These are phyloP conservation scores for Drosophila mojavensis DNA, from an alignment of 1,140 invertebrate species.

Conservation along the genomic window DNA sequence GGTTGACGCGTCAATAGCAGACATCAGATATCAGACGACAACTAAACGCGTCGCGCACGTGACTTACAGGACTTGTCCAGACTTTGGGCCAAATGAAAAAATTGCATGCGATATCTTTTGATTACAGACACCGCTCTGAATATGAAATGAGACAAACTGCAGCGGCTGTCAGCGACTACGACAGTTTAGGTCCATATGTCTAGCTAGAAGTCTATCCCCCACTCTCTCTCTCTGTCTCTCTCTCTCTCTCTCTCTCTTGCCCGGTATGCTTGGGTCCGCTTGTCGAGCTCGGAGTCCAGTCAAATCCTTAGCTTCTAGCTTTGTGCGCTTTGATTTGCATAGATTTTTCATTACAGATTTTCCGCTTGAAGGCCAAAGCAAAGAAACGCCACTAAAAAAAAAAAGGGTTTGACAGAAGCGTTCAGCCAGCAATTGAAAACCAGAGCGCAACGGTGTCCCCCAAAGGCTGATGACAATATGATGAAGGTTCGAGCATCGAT, in stretches of 20 bases:
- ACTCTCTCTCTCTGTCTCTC: not conserved
- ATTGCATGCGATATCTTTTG: constrained; percentile 70
- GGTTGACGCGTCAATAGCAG: not conserved
- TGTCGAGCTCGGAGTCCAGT: constrained; percentile 1
- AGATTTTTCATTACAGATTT: constrained; percentile 78
- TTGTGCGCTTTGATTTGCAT: constrained; percentile 68
- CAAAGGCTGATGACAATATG: constrained; percentile 72
- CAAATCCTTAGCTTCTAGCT: constrained; percentile 31
- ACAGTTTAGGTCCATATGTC: constrained; percentile 48
- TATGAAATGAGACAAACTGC: constrained; percentile 73
- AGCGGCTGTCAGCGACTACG: constrained; percentile 55
- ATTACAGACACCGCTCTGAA: constrained; percentile 60
- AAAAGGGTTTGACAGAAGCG: constrained; percentile 47
- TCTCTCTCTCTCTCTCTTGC: not conserved
- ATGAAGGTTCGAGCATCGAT: constrained; percentile 72
- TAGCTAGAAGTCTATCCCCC: constrained; percentile 12
- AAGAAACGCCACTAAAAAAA: constrained; percentile 23
- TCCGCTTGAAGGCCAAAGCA: constrained; percentile 41
- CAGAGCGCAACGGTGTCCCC: constrained; percentile 9
- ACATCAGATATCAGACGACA: constrained; percentile 36
- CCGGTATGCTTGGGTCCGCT: constrained; percentile 9
- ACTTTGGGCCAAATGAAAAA: constrained; percentile 41
- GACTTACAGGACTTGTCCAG: constrained; percentile 42
- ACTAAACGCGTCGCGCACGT: constrained; percentile 53
- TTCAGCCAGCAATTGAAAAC: constrained; percentile 38